Conservation (phyloP, 1,140 invertebrate species). For the Aphidius ervi region DNA sequence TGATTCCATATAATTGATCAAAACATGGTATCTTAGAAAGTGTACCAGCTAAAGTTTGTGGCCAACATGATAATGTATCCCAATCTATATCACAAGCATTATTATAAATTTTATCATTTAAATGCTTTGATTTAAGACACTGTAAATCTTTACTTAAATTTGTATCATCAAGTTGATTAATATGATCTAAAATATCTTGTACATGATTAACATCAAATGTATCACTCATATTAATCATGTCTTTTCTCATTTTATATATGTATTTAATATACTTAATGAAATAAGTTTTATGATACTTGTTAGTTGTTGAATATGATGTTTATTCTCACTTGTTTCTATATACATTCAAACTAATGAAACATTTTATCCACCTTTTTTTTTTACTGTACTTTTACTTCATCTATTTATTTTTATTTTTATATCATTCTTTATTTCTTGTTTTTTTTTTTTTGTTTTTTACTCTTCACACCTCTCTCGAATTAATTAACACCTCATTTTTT, state of each 20-base stretch:
- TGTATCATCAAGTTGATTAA: slow-evolving; percentile 36
- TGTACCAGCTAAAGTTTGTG: slow-evolving; percentile 59
- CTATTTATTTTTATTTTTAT: too few relatives aligned
- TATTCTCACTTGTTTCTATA: neutral
- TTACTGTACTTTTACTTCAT: too few relatives aligned
- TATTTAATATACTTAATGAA: too few relatives aligned
- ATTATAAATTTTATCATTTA: slow-evolving; percentile 18
- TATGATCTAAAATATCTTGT: slow-evolving; percentile 33
- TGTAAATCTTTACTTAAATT: slow-evolving; percentile 26
- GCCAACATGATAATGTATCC: slow-evolving; percentile 75
- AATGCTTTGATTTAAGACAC: slow-evolving; percentile 26
- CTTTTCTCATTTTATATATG: slow-evolving; percentile 1
- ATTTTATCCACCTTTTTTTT: too few relatives aligned
- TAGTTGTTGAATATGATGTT: neutral
- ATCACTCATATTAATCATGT: slow-evolving; percentile 21
- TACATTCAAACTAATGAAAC: too few relatives aligned
- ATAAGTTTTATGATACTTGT: too few relatives aligned
- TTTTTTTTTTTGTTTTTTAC: too few relatives aligned
- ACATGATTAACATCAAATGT: slow-evolving; percentile 31
- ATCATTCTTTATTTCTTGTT: too few relatives aligned
- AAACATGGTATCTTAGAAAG: slow-evolving; percentile 66
- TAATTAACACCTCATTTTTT: too few relatives aligned
- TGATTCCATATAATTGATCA: slow-evolving; percentile 66
- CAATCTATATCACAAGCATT: slow-evolving; percentile 57
- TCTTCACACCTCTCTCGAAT: too few relatives aligned